phyloP scores from a whole-genome alignment of 1,140 invertebrate species.

The Linepithema humile region DNA sequence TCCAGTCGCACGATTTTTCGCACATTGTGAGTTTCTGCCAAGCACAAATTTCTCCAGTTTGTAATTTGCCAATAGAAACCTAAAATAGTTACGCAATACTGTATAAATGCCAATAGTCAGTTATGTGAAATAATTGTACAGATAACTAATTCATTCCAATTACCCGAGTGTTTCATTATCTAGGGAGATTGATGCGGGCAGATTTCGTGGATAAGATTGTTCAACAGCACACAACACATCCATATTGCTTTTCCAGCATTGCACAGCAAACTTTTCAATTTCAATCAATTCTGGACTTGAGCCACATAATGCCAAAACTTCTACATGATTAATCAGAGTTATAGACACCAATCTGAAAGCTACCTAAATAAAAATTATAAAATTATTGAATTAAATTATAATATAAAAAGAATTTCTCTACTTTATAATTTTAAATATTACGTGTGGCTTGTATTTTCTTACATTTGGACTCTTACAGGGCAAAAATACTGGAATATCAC shows the following conservation, averaged over 20 bases:
- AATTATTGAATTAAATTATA: background rate
- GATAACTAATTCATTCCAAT: conserved; percentile 29
- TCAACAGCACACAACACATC: conserved; percentile 88
- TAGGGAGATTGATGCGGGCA: conserved; percentile 86
- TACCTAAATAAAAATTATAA: conserved; percentile 85
- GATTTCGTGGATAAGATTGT: conserved; percentile 87
- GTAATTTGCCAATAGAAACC: conserved; percentile 89
- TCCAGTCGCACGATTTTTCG: conserved; percentile 84
- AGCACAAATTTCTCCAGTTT: conserved; percentile 88
- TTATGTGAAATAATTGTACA: background rate
- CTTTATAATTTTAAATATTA: background rate
- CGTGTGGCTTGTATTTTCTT: conserved; percentile 72
- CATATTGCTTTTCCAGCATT: conserved; percentile 90
- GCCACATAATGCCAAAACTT: conserved; percentile 91
- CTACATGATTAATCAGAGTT: conserved; percentile 89
- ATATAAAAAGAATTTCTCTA: background rate
- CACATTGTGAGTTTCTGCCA: conserved; percentile 86
- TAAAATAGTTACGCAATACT: conserved; percentile 76
- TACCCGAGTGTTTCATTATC: conserved; percentile 89
- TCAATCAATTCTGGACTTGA: conserved; percentile 89
- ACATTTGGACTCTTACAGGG: conserved; percentile 93
- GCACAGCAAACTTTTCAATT: conserved; percentile 89
- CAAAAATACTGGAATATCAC: conserved; percentile 92
- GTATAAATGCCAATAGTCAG: background rate
- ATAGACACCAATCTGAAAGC: conserved; percentile 92